A percentile compares a stretch with the other conserved stretches of the same genome.
Evolutionary conservation across 1,140 invertebrate genomes (phyloP).

Genomic region (Agrypnia vestita): DNA sequence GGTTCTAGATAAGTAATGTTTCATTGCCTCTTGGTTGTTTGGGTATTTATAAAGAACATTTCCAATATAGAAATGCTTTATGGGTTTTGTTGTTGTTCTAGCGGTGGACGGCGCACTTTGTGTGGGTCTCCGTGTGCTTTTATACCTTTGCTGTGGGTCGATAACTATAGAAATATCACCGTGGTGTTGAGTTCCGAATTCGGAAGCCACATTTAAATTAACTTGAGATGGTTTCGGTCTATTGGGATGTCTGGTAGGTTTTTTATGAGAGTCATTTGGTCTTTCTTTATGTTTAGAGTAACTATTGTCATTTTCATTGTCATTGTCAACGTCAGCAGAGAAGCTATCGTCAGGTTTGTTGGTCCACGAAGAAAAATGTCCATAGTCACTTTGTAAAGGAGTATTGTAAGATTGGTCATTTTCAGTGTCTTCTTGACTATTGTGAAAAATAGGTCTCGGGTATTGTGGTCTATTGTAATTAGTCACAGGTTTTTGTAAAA

Average conservation of each 20-base stretch:
- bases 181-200: constrained; percentile 52
- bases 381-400: constrained; percentile 55
- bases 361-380: constrained; percentile 53
- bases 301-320: constrained; percentile 33
- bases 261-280: constrained; percentile 25
- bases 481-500: constrained; percentile 50
- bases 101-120: constrained; percentile 27
- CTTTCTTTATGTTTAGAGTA: constrained; percentile 26
- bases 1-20: constrained; percentile 63
- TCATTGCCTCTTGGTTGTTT: constrained; percentile 63
- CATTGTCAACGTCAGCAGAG: background rate
- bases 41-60: constrained; percentile 74
- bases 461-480: constrained; percentile 45
- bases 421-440: constrained; percentile 26
- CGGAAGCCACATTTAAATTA: constrained; percentile 52
- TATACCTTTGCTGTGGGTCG: constrained; percentile 52
- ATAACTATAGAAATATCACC: constrained; percentile 56
- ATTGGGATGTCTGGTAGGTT: constrained; percentile 17
- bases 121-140: constrained; percentile 29
- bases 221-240: constrained; percentile 45
- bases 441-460: constrained; percentile 51
- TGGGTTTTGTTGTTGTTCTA: constrained; percentile 54
- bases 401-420: constrained; percentile 43
- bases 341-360: constrained; percentile 39
- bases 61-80: constrained; percentile 73